A percentile compares a stretch with the other conserved stretches of the same genome.
These are phyloP conservation scores for Etheostoma perlongum DNA, from an alignment of 2,797 vertebrate species.

Conservation along the genomic window DNA sequence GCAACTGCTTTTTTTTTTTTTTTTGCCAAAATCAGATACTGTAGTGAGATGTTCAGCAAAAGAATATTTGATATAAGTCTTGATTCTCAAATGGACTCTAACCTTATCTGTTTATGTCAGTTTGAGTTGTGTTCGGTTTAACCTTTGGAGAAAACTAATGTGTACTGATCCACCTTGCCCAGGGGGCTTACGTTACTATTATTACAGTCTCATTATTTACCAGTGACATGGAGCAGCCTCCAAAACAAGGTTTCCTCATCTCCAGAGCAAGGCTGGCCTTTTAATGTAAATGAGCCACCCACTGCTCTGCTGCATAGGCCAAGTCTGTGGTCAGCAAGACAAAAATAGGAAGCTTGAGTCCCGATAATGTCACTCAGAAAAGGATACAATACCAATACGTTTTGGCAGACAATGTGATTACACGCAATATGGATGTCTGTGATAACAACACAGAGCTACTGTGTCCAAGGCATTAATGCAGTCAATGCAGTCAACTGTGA, in stretches of 20 bases:
- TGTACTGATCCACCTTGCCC: conserved; percentile 52
- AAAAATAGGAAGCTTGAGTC: conserved; percentile 68
- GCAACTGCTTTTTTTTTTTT: neutral
- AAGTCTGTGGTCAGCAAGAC: conserved; percentile 66
- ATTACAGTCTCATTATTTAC: conserved; percentile 64
- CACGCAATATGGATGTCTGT: conserved; percentile 28
- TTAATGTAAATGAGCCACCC: conserved; percentile 70
- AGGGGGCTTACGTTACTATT: conserved; percentile 38
- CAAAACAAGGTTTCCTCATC: conserved; percentile 26
- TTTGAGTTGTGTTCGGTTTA: conserved; percentile 24
- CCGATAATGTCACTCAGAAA: conserved; percentile 68
- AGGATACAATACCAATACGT: conserved; percentile 50
- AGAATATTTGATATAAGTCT: neutral
- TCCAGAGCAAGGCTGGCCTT: conserved; percentile 56
- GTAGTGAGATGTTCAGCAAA: neutral
- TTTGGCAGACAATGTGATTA: conserved; percentile 34
- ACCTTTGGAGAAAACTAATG: conserved; percentile 32
- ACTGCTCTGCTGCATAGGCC: conserved; percentile 39
- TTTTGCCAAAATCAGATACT: neutral
- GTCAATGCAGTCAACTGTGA: neutral
- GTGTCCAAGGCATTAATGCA: neutral
- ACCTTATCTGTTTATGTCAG: neutral
- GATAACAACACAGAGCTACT: conserved; percentile 31
- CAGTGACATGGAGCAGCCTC: conserved; percentile 56
- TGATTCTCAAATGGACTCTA: neutral